Conservation (phyloP, 2,113 vertebrate genomes). For the Monarcha castaneiventris region DNA sequence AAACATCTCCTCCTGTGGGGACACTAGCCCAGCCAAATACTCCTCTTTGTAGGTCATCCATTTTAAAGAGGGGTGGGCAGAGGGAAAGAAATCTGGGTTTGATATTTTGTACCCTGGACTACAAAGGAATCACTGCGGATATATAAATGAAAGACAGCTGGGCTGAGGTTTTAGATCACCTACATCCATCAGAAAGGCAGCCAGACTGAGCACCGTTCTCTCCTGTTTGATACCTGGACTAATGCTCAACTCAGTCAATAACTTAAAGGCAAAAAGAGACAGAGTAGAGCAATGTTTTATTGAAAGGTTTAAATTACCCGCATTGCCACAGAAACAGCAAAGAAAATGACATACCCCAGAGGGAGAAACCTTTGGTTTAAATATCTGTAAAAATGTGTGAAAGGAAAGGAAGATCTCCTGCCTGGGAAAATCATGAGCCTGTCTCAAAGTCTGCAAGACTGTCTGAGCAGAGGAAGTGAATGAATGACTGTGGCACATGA, state of each 20-base stretch:
- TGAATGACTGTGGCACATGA: slow-evolving; percentile 15
- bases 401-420: slow-evolving; percentile 11
- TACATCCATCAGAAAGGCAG: background rate
- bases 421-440: background rate
- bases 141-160: slow-evolving; percentile 41
- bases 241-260: background rate
- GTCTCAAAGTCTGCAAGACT: background rate
- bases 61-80: background rate
- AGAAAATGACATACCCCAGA: background rate
- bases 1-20: background rate
- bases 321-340: background rate
- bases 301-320: background rate
- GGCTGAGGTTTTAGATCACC: slow-evolving; percentile 44
- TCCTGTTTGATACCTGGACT: background rate
- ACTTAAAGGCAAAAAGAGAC: background rate
- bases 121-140: background rate
- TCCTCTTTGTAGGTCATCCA: background rate
- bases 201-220: background rate
- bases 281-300: background rate
- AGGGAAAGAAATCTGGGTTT: slow-evolving; percentile 9
- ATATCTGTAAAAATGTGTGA: background rate
- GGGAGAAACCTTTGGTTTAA: background rate
- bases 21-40: background rate
- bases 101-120: slow-evolving; percentile 26
- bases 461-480: slow-evolving; percentile 16